These are phyloP conservation scores for Egretta garzetta DNA, from an alignment of 2,113 vertebrate species.

Conservation along the genomic window DNA sequence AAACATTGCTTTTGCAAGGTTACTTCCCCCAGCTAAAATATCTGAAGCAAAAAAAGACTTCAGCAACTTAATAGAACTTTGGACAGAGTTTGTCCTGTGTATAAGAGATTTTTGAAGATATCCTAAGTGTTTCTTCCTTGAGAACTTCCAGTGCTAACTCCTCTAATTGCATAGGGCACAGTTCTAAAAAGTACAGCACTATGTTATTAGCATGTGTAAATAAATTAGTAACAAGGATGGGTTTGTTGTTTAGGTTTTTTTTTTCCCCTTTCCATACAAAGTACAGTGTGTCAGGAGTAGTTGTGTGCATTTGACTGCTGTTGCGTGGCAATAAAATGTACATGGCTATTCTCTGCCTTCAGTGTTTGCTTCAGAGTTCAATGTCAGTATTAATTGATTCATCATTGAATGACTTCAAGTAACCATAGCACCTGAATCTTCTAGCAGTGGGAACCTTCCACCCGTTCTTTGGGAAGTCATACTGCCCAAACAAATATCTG, in stretches of 20 bases:
- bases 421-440: background rate
- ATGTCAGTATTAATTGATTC: slow-evolving; percentile 6
- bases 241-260: background rate
- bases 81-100: background rate
- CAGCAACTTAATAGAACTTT: background rate
- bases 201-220: background rate
- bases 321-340: background rate
- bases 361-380: background rate
- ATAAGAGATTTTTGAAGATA: background rate
- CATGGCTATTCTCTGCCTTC: background rate
- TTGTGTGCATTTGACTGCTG: background rate
- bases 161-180: background rate
- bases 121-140: background rate
- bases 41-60: background rate
- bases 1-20: background rate
- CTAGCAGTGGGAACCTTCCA: slow-evolving; percentile 4
- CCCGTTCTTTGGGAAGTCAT: background rate
- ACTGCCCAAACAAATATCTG: background rate
- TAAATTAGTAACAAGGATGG: background rate
- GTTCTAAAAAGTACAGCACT: background rate
- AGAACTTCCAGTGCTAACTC: background rate
- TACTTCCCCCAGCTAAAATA: background rate
- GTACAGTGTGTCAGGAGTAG: background rate
- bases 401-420: background rate
- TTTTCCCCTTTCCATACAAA: background rate